Conservation (phyloP, 2,888 invertebrate genomes). For the Gisinianus flammeolus region DNA sequence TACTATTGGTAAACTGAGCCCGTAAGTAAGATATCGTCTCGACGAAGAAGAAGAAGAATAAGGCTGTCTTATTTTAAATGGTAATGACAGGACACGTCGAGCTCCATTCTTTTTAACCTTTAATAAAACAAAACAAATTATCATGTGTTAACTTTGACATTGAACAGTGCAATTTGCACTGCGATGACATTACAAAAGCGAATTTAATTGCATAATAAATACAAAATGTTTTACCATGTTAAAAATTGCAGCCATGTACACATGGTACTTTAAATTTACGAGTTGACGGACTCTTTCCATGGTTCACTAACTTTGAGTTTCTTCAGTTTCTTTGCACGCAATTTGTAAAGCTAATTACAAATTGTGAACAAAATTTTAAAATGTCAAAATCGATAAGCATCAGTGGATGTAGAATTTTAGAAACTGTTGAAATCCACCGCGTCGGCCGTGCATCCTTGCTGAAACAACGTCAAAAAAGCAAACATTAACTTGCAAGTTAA, state of each 20-base stretch:
- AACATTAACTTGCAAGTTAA: too few species aligned
- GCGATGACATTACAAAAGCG: too few species aligned
- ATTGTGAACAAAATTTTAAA: too few species aligned
- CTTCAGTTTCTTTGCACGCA: background rate
- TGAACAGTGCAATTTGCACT: too few species aligned
- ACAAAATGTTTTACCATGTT: background rate
- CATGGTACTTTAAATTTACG: background rate
- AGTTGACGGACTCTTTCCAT: background rate
- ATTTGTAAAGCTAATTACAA: too few species aligned
- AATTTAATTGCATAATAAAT: background rate
- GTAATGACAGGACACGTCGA: background rate
- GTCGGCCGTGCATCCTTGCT: too few species aligned
- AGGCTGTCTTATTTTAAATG: background rate
- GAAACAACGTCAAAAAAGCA: too few species aligned
- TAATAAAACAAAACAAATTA: background rate
- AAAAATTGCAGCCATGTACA: background rate
- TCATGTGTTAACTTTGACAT: background rate
- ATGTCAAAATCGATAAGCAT: too few species aligned
- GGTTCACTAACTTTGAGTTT: background rate
- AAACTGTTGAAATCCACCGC: too few species aligned
- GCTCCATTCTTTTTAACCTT: background rate
- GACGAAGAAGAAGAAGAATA: too few species aligned
- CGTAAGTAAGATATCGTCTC: background rate
- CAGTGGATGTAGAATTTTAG: too few species aligned
- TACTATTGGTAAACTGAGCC: slow-evolving; percentile 13